These are phyloP conservation scores for Eretmocerus hayati DNA, from an alignment of 2,888 invertebrate genomes.

Conservation along the genomic window DNA sequence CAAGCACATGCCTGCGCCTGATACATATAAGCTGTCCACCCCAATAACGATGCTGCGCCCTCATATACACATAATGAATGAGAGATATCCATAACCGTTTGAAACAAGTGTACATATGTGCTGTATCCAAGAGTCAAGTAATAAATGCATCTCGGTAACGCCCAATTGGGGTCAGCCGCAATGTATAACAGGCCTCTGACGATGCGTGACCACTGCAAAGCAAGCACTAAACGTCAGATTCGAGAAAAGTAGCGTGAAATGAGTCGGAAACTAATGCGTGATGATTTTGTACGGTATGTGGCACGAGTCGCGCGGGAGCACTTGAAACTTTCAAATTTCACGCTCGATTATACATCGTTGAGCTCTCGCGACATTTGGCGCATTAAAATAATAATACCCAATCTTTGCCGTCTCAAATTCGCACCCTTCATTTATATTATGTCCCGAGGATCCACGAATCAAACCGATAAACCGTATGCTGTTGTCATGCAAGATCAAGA, in stretches of 20 bases:
- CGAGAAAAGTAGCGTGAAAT: conserved; percentile 30
- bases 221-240: conserved; percentile 19
- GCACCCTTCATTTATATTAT: conserved; percentile 26
- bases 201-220: not conserved
- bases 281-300: conserved; percentile 5
- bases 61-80: too few relatives aligned
- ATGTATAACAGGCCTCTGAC: not conserved
- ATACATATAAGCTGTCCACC: too few relatives aligned
- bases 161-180: conserved; percentile 15
- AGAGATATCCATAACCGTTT: too few relatives aligned
- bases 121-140: not conserved
- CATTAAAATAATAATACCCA: conserved; percentile 39
- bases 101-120: conserved; percentile 3
- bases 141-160: conserved; percentile 7
- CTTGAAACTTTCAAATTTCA: conserved; percentile 45
- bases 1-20: too few relatives aligned
- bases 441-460: conserved; percentile 14
- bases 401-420: conserved; percentile 32
- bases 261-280: conserved; percentile 26
- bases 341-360: conserved; percentile 41
- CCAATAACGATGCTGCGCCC: too few relatives aligned
- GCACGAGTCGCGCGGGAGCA: conserved; percentile 6
- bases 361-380: conserved; percentile 39
- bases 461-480: conserved; percentile 13
- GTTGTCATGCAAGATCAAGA: not conserved